Evolutionary conservation across 1,140 invertebrate genomes (phyloP), one percentile per base, ranked within the genome.

Genomic region (Solenopsis invicta): DNA sequence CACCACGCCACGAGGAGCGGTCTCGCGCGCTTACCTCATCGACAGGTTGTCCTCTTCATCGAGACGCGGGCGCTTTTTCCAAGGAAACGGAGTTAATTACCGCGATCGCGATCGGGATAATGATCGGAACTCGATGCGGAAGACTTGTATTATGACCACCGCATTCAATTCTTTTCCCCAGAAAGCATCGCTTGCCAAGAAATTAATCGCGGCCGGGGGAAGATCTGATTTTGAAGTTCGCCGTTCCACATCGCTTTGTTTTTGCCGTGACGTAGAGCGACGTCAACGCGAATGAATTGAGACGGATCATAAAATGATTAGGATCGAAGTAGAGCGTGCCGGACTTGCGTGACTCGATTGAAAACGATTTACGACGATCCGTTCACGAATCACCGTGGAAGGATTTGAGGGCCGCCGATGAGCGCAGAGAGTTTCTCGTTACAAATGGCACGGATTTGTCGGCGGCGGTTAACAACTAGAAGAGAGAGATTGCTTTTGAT

Each of bases 311-410:
- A 67, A 85, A 80, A 87, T 45, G 88, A 84, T 87, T 59, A 54
- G 62, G 18, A 87, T 82, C 61, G 61, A 82, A 81, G 48, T 59
- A 13, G 45, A 84, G 37, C 61, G 34, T 67, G 34, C 61, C 61
- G 62, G 50, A 64, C 37, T 84, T 34, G 84, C 72, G 77, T 84
- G 82, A 88, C 82, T 75, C 61, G 87, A 88, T 87, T 64, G 45
- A 64, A 34, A 74, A 78, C 84, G 85, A 87, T 89, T 85, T 88
- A 84, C 71, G 62, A 59, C 41, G 76, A 61, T n/a, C 16, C 87
- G 87, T 66, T 81, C 69, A 56, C 78, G 64, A 16, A 77, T 45
- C 64, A 29, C n/a, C 24, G n/a, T 34, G 34, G 69, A 72, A 69
- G 77, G 50, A 82, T 90, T 87, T 81, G 45, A 64, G 48, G 48